phyloP scores from a whole-genome alignment of 2,888 invertebrate genomes.

The Elmis aenea region DNA sequence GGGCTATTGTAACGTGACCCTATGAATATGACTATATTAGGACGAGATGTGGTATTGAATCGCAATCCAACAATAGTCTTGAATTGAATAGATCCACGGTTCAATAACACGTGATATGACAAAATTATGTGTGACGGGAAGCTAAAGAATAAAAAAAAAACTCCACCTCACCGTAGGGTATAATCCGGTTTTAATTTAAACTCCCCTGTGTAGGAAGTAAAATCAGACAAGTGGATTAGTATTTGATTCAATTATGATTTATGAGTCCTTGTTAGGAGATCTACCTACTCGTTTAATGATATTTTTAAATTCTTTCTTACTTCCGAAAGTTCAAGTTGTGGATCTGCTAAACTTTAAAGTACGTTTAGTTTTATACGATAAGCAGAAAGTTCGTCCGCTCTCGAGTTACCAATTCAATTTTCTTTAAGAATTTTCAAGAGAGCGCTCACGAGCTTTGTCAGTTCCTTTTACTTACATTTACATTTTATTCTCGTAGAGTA shows the following conservation, averaged over 20 bases:
- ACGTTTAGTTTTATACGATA: neutral
- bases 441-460: too few relatives aligned
- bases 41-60: slow-evolving; percentile 20
- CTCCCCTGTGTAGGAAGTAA: slow-evolving; percentile 13
- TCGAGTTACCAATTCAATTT: too few relatives aligned
- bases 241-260: slow-evolving; percentile 20
- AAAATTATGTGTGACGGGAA: slow-evolving; percentile 21
- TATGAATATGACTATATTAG: slow-evolving; percentile 23
- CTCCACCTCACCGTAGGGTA: slow-evolving; percentile 5
- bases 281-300: slow-evolving; percentile 7
- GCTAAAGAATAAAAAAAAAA: slow-evolving; percentile 15
- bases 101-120: slow-evolving; percentile 23
- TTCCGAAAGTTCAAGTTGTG: too few relatives aligned
- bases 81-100: slow-evolving; percentile 23
- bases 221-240: slow-evolving; percentile 19
- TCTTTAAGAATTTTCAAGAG: too few relatives aligned
- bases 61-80: slow-evolving; percentile 23
- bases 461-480: too few relatives aligned
- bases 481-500: too few relatives aligned
- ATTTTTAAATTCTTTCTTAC: too few relatives aligned
- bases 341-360: slow-evolving; percentile 5
- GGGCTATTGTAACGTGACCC: slow-evolving; percentile 6
- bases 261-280: slow-evolving; percentile 14
- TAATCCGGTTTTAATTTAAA: slow-evolving; percentile 20
- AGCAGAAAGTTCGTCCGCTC: too few relatives aligned